Base-by-base conservation (phyloP, 2,113 vertebrate genomes). In the Ailurus styani region DNA sequence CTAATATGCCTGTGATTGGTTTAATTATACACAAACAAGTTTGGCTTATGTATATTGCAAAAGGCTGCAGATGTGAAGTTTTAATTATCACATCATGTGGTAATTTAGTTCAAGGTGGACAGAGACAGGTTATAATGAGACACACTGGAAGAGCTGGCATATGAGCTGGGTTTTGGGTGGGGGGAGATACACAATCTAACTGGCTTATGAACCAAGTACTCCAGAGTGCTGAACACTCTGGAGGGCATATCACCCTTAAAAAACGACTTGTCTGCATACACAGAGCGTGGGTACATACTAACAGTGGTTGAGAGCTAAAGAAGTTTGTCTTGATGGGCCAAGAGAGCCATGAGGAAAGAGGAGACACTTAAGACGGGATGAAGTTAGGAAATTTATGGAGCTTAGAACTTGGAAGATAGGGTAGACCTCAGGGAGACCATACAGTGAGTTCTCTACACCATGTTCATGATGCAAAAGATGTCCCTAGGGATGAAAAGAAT, bases 1-100 rank as follows among this genome's bases (percentile, higher is more conserved):
- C 60, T 87, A 95, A 84, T 93, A 86, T 75, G 75, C 15, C 37
- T 98, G 2, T 1, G 7, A 25, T 77, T 97, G 70, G 52, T n/a
- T 94, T 95, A 97, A 73, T 97, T 96, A 97, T 85, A 66, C 55
- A 96, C 87, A 97, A 84, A 97, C 96, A 96, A 86, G 92, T 91
- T 55, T 97, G 78, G 27, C 47, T 98, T 97, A n/a, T 81, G 77
- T 97, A 57, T 68, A 72, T 20, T 97, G 57, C 87, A 94, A 66
- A 95, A 95, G 37, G 93, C 21, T 97, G 34, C 29, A 27, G 55
- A 31, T 85, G 57, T 97, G 89, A 97, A 95, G 79, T 40, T 93
- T 96, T 91, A 96, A 89, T 98, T 97, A 60, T 86, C 47, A 50
- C 18, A 82, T 90, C 45, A 81, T 23, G 18, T 82, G 72, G 45